Evolutionary conservation across 2,113 vertebrate genomes (phyloP).

Genomic region (Phrynocephalus versicolor): DNA sequence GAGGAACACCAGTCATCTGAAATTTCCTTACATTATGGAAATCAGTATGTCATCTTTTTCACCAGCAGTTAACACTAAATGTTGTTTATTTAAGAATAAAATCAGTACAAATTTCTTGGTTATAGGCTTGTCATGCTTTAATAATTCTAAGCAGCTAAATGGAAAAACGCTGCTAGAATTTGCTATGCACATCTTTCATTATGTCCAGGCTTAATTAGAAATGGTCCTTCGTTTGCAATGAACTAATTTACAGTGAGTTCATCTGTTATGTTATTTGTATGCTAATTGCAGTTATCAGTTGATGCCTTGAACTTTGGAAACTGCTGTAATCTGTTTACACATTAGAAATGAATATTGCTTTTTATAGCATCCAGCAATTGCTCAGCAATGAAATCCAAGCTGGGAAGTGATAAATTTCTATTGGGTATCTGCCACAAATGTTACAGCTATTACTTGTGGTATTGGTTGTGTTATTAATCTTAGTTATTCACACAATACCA

Average conservation of each 20-base stretch:
- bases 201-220: conserved; percentile 41
- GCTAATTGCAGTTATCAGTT: conserved; percentile 20
- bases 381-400: background rate
- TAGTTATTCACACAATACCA: background rate
- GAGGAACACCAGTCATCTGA: conserved; percentile 13
- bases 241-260: conserved; percentile 23
- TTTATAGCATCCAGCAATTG: conserved; percentile 9
- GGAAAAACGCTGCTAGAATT: conserved; percentile 18
- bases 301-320: conserved; percentile 6
- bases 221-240: conserved; percentile 10
- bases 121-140: conserved; percentile 31
- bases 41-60: conserved; percentile 26
- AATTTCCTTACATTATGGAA: conserved; percentile 8
- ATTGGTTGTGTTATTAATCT: too few relatives aligned
- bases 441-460: background rate
- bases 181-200: conserved; percentile 25
- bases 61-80: conserved; percentile 4
- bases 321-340: conserved; percentile 4
- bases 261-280: conserved; percentile 17
- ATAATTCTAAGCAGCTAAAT: conserved; percentile 25
- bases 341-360: background rate
- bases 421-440: background rate
- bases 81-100: conserved; percentile 29
- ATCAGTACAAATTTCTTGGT: background rate
- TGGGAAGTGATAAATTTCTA: background rate